Evolutionary conservation across 2,888 invertebrate species (phyloP).

Genomic region (Sisyra nigra): DNA sequence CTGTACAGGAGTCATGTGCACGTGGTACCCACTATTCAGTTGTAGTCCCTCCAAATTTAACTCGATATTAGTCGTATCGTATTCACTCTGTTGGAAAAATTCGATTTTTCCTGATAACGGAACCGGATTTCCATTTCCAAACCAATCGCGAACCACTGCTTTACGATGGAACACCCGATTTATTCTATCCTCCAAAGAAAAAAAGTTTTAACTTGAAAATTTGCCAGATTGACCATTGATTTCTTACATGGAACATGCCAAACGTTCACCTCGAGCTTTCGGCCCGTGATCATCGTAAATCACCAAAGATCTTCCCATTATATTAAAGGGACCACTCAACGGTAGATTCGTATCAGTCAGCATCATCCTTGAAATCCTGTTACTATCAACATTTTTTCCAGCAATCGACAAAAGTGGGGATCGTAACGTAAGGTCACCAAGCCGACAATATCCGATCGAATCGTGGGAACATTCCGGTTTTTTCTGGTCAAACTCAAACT

Average conservation of each 20-base stretch:
- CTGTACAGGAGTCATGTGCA: conserved; percentile 74
- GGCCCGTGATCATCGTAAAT: conserved; percentile 81
- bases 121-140: conserved; percentile 55
- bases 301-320: conserved; percentile 70
- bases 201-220: conserved; percentile 1
- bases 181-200: conserved; percentile 43
- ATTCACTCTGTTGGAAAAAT: conserved; percentile 72
- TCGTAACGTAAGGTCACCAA: conserved; percentile 64
- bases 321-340: conserved; percentile 53
- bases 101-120: conserved; percentile 59
- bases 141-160: conserved; percentile 77
- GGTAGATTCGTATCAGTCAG: conserved; percentile 67
- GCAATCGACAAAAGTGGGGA: conserved; percentile 57
- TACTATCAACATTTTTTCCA: conserved; percentile 49
- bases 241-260: conserved; percentile 72
- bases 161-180: conserved; percentile 59
- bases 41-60: conserved; percentile 56
- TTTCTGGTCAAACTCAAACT: conserved; percentile 43
- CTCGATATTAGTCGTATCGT: conserved; percentile 65
- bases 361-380: conserved; percentile 48
- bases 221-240: background rate
- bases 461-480: conserved; percentile 40
- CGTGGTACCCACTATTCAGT: conserved; percentile 56
- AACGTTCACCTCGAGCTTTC: conserved; percentile 69
- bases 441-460: conserved; percentile 42